Base-by-base conservation (phyloP, 2,113 vertebrate genomes). In the Seriola rivoliana region DNA sequence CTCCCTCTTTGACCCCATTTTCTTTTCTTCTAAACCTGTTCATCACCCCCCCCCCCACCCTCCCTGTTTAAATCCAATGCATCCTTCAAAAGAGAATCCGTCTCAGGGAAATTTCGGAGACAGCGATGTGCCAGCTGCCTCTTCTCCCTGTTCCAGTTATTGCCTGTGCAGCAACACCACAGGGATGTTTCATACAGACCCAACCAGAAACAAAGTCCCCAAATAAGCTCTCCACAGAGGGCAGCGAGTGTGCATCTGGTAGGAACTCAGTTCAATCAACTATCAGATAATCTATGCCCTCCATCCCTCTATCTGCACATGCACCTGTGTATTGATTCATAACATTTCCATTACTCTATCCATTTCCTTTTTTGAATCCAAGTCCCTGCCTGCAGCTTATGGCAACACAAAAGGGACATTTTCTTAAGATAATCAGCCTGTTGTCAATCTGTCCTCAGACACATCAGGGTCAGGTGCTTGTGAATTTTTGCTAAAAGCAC, bases 1-100 rank as follows among this genome's bases (percentile, higher is more conserved):
- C 75, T 59, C 67, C 60, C 69, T 77, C 34, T 85, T 75, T 89
- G 82, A 90, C 87, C 74, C 75, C 79, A 38, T 83, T 88, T 90
- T 82, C 21, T 81, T 77, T 52, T 46, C 44, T 70, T 70, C 58
- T 57, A 76, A 81, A 85, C 60, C 87, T 78, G 72, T 32, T 76
- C 68, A 65, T 81, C 71, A 36, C n/a, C n/a, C n/a, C n/a, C n/a
- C n/a, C 11, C 11, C 11, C 46, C 1, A 12, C 32, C 8, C 75
- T 58, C 69, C 29, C 34, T 9, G 34, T 81, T 87, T 86, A 81
- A 91, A 86, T 69, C 64, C 75, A 81, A 76, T 8, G 52, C 64
- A 75, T 78, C 70, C 78, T 80, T 88, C 80, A 83, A 78, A 90
- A 73, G 62, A 72, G 38, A 83, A 85, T 52, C 78, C 71, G 60